These are phyloP conservation scores for Cecidostiba fungosa DNA, from an alignment of 2,888 invertebrate species.

Conservation along the genomic window DNA sequence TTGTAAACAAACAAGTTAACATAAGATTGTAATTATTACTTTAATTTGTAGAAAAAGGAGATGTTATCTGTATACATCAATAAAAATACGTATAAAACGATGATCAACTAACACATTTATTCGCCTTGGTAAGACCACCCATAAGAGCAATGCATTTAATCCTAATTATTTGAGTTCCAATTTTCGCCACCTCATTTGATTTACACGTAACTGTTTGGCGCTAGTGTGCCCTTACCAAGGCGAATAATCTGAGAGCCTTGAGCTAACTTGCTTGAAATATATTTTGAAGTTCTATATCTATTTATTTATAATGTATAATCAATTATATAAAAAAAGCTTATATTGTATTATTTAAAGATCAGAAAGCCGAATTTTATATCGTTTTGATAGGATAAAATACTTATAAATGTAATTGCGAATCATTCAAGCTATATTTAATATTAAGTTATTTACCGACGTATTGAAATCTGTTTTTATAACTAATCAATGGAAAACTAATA, in stretches of 20 bases:
- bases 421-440: slow-evolving; percentile 38
- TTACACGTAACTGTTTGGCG: no score
- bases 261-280: neutral
- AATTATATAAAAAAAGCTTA: neutral
- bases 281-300: neutral
- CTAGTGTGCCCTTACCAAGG: no score
- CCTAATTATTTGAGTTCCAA: no score
- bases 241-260: neutral
- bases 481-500: slow-evolving; percentile 27
- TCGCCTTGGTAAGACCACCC: no score
- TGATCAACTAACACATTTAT: neutral
- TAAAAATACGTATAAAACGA: neutral
- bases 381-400: slow-evolving; percentile 43
- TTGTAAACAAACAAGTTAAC: neutral
- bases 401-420: slow-evolving; percentile 48
- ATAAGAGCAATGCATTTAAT: no score
- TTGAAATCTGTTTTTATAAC: slow-evolving; percentile 28
- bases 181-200: no score
- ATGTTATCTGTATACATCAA: neutral
- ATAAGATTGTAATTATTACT: neutral
- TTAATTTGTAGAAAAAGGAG: neutral
- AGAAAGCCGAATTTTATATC: slow-evolving; percentile 4
- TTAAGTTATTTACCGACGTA: slow-evolving; percentile 16
- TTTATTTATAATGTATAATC: slow-evolving; percentile 1
- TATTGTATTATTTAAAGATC: neutral